Conservation (phyloP, 1,140 invertebrate species). For the Periplaneta americana region DNA sequence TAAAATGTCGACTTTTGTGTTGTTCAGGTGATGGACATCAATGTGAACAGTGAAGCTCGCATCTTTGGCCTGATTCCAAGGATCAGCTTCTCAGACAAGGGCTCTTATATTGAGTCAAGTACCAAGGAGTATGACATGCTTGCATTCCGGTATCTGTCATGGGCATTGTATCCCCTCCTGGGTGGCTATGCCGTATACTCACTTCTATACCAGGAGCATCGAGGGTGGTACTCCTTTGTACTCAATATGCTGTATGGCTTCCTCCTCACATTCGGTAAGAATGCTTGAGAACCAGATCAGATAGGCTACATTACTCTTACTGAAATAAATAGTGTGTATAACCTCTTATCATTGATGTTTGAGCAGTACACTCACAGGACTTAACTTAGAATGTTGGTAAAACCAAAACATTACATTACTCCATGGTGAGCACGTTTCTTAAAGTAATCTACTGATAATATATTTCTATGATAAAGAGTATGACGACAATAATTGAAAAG, state of each 20-base stretch:
- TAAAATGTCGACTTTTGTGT: too few relatives aligned
- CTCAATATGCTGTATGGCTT: constrained; percentile 96
- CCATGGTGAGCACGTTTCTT: too few relatives aligned
- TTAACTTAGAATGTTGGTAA: too few relatives aligned
- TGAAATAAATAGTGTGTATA: too few relatives aligned
- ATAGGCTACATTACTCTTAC: too few relatives aligned
- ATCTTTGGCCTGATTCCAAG: constrained; percentile 76
- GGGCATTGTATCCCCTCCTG: constrained; percentile 90
- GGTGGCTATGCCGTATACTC: constrained; percentile 93
- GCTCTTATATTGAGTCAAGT: constrained; percentile 92
- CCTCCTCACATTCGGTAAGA: constrained; percentile 86
- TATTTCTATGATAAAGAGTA: too few relatives aligned
- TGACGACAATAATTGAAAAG: too few relatives aligned
- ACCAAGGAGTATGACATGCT: constrained; percentile 93
- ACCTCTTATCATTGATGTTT: too few relatives aligned
- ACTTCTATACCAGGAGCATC: constrained; percentile 95
- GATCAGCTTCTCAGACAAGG: constrained; percentile 85
- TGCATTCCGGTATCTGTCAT: constrained; percentile 95
- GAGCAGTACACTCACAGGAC: too few relatives aligned
- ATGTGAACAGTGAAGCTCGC: constrained; percentile 67
- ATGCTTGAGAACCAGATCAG: too few relatives aligned
- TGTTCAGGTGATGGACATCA: constrained; percentile 65
- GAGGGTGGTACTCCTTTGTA: constrained; percentile 92
- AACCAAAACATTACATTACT: too few relatives aligned
- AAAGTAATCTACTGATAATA: too few relatives aligned